Base-by-base conservation (phyloP, 2,888 invertebrate species). In the Drosophila sordidapex region DNA sequence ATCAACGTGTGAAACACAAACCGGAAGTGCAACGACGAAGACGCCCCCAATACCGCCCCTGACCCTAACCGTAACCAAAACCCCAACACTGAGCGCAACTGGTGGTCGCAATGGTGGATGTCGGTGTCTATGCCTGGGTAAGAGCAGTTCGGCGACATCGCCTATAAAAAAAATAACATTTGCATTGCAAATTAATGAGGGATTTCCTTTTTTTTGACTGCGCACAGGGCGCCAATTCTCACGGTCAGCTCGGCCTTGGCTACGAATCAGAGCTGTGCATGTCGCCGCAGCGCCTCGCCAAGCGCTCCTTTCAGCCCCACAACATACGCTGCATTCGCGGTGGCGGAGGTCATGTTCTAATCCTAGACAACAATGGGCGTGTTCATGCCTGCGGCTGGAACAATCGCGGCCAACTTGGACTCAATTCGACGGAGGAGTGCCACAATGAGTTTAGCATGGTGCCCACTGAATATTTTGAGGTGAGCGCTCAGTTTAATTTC, bases 301-400 rank as follows among this genome's bases (percentile, higher is more conserved):
- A 86, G 69, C 75, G 73, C 58, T 91, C 93, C 13, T 92, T 93
- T 77, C 79, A 79, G 67, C 79, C 87, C 18, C 93, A 93, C 73
- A 93, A 94, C 76, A 94, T 96, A 57, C 94, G 94, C 74, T 94
- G 95, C 82, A 95, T 97, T 76, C 94, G 94, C 33, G 97, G 97
- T 69, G 97, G 97, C 67, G 97, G 96, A 21, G 97, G 96, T 0
- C 97, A 97, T 91, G 95, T 96, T 4, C 92, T 97, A 31, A 93
- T 97, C 60, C 91, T 97, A 70, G 95, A 96, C 83, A 93, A 93
- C 51, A 93, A 94, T 69, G 96, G 97, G n/a, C 94, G 94, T 68
- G 93, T 97, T 15, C 97, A 95, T 89, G 95, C 96, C 52, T 96
- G 97, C 91, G 97, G 97, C 8, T 96, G 96, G 95, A 97, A 97